A percentile compares a stretch with the other conserved stretches of the same genome.
Evolutionary conservation across 2,888 invertebrate species (phyloP).

Genomic region (Microchrysa polita): DNA sequence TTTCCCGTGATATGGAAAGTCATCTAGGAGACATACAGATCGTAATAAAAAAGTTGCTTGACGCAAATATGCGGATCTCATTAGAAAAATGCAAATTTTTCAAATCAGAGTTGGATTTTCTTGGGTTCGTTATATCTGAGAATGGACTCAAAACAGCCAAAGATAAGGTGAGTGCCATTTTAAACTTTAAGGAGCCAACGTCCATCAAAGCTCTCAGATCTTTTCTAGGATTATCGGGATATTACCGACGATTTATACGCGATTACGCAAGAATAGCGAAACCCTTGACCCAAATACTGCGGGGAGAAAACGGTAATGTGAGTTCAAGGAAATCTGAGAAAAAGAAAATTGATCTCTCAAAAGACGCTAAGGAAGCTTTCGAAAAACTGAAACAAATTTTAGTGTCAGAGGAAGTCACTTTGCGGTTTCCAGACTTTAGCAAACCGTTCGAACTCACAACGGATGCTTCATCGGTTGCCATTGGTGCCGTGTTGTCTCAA

Average conservation of each 20-base stretch:
- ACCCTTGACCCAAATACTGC: constrained; percentile 50
- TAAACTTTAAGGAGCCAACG: constrained; percentile 50
- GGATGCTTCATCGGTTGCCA: constrained; percentile 7
- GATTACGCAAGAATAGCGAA: constrained; percentile 50
- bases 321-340: constrained; percentile 49
- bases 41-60: constrained; percentile 45
- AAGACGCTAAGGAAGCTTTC: constrained; percentile 5
- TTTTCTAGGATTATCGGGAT: constrained; percentile 47
- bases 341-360: constrained; percentile 45
- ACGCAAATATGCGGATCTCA: constrained; percentile 51
- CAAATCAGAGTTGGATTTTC: background rate
- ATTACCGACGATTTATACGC: constrained; percentile 42
- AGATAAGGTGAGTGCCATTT: constrained; percentile 49
- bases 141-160: background rate
- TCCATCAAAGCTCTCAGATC: constrained; percentile 32
- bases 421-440: constrained; percentile 30
- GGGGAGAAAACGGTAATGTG: constrained; percentile 49
- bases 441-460: constrained; percentile 55
- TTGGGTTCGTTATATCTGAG: background rate
- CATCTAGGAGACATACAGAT: background rate
- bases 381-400: constrained; percentile 45
- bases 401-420: constrained; percentile 22
- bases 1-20: constrained; percentile 8
- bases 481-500: background rate
- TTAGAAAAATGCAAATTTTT: constrained; percentile 52